Conservation (phyloP, 2,797 vertebrate genomes). For the Argyrosomus regius region DNA sequence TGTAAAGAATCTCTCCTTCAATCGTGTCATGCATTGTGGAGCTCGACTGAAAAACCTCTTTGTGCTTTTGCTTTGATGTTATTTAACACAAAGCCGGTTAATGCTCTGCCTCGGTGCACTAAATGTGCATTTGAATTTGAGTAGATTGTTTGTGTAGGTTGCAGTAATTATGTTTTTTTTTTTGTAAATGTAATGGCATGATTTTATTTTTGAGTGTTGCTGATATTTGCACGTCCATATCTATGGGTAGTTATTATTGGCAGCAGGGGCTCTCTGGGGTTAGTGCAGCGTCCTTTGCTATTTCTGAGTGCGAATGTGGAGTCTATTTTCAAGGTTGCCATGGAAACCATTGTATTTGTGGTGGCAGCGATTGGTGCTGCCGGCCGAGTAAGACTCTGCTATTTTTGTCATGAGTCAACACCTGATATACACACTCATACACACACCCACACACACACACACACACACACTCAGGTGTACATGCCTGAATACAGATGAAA, state of each 20-base stretch:
- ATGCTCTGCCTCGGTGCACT: slow-evolving; percentile 46
- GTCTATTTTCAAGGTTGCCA: slow-evolving; percentile 89
- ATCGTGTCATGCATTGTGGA: slow-evolving; percentile 16
- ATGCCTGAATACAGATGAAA: slow-evolving; percentile 51
- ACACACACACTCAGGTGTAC: slow-evolving; percentile 41
- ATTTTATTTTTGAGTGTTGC: slow-evolving; percentile 63
- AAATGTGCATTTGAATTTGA: slow-evolving; percentile 61
- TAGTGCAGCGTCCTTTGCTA: slow-evolving; percentile 80
- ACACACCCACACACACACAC: slow-evolving; percentile 29
- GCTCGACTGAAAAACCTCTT: slow-evolving; percentile 22
- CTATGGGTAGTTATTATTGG: slow-evolving; percentile 78
- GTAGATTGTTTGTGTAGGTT: slow-evolving; percentile 70
- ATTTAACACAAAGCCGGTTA: slow-evolving; percentile 56
- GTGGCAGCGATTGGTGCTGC: slow-evolving; percentile 86
- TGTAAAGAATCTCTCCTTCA: slow-evolving; percentile 34
- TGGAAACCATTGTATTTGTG: slow-evolving; percentile 90
- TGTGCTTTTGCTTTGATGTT: slow-evolving; percentile 46
- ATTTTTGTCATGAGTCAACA: slow-evolving; percentile 89
- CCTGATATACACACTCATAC: slow-evolving; percentile 69
- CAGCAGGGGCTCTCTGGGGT: slow-evolving; percentile 76
- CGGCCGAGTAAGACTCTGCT: slow-evolving; percentile 84
- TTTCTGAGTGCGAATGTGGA: slow-evolving; percentile 82
- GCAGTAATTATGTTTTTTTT: slow-evolving; percentile 66
- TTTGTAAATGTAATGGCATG: slow-evolving; percentile 61
- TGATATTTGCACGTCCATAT: slow-evolving; percentile 58